Evolutionary conservation across 2,113 vertebrate species (phyloP).

Genomic region (Formicarius rufipectus): DNA sequence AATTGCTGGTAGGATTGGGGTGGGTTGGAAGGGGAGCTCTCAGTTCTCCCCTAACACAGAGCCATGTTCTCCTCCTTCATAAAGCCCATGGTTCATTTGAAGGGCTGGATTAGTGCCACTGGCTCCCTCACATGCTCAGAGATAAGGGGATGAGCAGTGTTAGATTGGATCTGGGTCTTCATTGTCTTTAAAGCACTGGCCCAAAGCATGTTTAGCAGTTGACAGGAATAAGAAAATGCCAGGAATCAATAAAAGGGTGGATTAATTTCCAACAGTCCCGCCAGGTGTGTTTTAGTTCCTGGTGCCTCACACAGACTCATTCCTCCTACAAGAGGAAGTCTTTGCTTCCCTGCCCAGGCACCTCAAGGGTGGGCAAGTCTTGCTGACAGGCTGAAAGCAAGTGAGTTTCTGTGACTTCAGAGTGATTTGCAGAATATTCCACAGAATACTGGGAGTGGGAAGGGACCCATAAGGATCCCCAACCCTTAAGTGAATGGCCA

Average conservation of each 20-base stretch:
- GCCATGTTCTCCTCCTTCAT: neutral
- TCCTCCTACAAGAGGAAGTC: neutral
- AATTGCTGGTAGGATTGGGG: neutral
- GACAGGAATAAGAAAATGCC: neutral
- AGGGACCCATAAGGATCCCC: no score
- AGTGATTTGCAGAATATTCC: neutral
- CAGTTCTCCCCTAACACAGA: neutral
- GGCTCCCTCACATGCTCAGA: neutral
- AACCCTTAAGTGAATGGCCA: no score
- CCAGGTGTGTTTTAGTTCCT: fast-evolving
- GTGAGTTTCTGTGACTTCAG: neutral
- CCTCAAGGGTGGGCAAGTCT: neutral
- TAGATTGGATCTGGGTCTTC: neutral
- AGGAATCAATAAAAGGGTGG: neutral
- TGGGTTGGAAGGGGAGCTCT: neutral
- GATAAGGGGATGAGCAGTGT: neutral
- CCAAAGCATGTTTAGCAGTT: neutral
- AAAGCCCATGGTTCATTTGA: neutral
- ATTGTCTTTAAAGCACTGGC: neutral
- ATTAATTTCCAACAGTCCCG: neutral
- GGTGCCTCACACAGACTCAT: neutral
- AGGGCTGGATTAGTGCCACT: neutral
- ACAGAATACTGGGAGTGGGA: no score
- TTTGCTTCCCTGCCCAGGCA: neutral
- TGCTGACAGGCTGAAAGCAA: neutral